Base-by-base conservation (phyloP, 2,797 vertebrate genomes). In the Labeo calbasu region DNA sequence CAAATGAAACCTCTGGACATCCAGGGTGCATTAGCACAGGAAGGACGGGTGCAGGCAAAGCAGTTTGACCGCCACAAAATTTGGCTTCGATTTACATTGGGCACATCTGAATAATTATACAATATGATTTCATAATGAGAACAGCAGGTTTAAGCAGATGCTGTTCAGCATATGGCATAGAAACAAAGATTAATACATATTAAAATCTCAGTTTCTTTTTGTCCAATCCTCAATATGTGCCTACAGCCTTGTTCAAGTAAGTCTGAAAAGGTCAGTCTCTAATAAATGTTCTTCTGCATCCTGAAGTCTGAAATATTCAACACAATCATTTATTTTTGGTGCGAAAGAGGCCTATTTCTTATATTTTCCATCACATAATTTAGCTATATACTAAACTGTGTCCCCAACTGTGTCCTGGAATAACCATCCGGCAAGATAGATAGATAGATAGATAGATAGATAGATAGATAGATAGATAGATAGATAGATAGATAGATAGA, bases 1-100 rank as follows among this genome's bases (percentile, higher is more conserved):
- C 82, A 83, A 83, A 83, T 83, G 57, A 77, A 68, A 77, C 73
- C 82, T 69, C 63, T 77, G 23, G 21, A 61, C 43, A 63, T 73
- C 80, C 80, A 19, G 73, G 5, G 36, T 13, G 40, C 73, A 83
- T 77, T 57, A 69, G 65, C 36, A 69, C 12, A 77, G 82, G 63
- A 83, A 77, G 73, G 48, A 83, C 8, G 40, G 13, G 15, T n/a
- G 82, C 36, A 83, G 73, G 82, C 73, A 83, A 83, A 83, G 51
- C 51, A 77, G 81, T n/a, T 9, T 48, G 11, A 68, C 15, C 11
- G 14, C 51, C 73, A n/a, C 61, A 28, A 21, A 15, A 83, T 83
- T 83, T 83, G 73, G 25, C 82, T 83, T 59, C 0, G 1, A 61
- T 77, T 77, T 83, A 48, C 73, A 77, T 77, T 23, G 51, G 53